Percentiles rank a stretch among this genome's conserved stretches.
Conservation (phyloP, 2,888 invertebrate genomes). For the Hipparchia sbordonii region DNA sequence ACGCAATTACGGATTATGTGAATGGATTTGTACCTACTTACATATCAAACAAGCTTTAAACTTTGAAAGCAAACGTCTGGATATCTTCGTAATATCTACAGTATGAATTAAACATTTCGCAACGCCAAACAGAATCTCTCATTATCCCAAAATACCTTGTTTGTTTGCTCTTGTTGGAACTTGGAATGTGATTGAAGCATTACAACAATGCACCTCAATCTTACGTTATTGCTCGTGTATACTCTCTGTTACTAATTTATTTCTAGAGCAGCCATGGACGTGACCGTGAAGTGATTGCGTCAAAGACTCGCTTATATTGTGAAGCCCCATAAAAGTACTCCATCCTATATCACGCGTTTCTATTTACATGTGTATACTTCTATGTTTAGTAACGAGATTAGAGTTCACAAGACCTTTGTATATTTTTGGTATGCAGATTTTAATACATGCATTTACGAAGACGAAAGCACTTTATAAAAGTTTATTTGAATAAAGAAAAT, state of each 20-base stretch:
- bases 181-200: constrained; percentile 22
- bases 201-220: constrained; percentile 25
- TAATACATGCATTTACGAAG: not conserved
- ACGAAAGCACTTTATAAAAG: not conserved
- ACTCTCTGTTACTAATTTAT: constrained; percentile 23
- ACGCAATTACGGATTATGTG: not conserved
- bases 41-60: not conserved
- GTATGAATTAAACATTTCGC: constrained; percentile 11
- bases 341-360: constrained; percentile 45
- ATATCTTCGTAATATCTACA: not conserved
- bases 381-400: constrained; percentile 19
- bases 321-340: constrained; percentile 63
- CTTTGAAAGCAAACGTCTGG: constrained; percentile 16
- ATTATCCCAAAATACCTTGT: constrained; percentile 8
- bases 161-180: constrained; percentile 13
- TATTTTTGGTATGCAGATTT: constrained; percentile 8
- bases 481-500: too few relatives aligned
- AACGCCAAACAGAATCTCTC: constrained; percentile 17
- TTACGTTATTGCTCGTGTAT: constrained; percentile 14
- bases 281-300: constrained; percentile 66
- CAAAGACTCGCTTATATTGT: constrained; percentile 53
- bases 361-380: constrained; percentile 52
- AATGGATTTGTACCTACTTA: not conserved
- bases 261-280: constrained; percentile 60
- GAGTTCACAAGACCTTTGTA: constrained; percentile 9